Percentiles rank a stretch among this genome's conserved stretches.
Conservation (phyloP, 2,888 invertebrate genomes). For the Elmis aenea region DNA sequence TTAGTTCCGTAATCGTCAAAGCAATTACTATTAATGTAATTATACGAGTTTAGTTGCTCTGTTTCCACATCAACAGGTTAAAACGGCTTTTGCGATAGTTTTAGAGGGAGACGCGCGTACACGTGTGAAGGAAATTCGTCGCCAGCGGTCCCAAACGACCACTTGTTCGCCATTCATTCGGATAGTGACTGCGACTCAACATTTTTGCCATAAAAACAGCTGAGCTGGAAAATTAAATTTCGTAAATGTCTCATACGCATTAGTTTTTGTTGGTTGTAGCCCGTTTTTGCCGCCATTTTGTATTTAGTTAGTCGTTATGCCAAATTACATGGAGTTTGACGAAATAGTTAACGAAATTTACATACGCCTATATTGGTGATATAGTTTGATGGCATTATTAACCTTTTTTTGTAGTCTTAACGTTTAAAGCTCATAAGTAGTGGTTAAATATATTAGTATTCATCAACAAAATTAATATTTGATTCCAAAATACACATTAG, state of each 20-base stretch:
- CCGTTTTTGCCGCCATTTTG: slow-evolving; percentile 19
- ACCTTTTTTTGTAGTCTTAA: too few relatives aligned
- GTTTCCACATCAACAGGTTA: slow-evolving; percentile 3
- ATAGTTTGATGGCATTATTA: too few relatives aligned
- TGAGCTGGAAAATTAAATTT: slow-evolving; percentile 46
- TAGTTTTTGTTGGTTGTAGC: slow-evolving; percentile 40
- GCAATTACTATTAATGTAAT: slow-evolving; percentile 11
- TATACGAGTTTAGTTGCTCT: slow-evolving; percentile 2
- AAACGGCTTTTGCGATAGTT: background rate
- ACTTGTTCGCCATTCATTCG: slow-evolving; percentile 26
- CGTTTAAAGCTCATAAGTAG: too few relatives aligned
- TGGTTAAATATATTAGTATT: too few relatives aligned
- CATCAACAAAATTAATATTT: too few relatives aligned
- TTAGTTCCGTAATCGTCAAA: slow-evolving; percentile 8
- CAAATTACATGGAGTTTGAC: slow-evolving; percentile 18
- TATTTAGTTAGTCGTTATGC: slow-evolving; percentile 21
- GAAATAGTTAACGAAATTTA: too few relatives aligned
- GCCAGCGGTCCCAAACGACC: slow-evolving; percentile 17
- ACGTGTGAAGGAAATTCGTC: slow-evolving; percentile 7
- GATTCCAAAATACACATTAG: too few relatives aligned
- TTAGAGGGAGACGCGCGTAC: background rate
- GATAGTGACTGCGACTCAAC: slow-evolving; percentile 25
- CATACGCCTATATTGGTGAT: too few relatives aligned
- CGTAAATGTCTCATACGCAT: slow-evolving; percentile 45
- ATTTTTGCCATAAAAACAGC: slow-evolving; percentile 42